Conservation (phyloP, 2,888 invertebrate genomes). For the Carpatolechia fugitivella region DNA sequence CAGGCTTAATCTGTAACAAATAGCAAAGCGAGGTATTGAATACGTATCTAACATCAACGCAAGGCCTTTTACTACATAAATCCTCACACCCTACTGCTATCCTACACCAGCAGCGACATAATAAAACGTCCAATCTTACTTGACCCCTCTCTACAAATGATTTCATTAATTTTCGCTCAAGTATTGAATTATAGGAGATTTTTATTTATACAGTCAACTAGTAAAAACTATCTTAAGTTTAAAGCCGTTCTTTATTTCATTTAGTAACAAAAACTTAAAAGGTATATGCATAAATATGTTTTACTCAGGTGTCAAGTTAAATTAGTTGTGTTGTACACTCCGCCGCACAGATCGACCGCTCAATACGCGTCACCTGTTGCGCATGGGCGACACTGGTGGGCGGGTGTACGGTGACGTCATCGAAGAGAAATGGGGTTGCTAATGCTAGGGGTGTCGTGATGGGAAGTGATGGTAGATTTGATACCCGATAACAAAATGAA, state of each 20-base stretch:
- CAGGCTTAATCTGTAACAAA: too few relatives aligned
- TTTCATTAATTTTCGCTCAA: background rate
- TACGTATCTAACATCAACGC: background rate
- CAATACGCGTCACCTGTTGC: conserved; percentile 6
- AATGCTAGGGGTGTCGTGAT: background rate
- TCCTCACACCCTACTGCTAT: background rate
- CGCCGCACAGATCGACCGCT: background rate
- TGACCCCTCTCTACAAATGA: background rate
- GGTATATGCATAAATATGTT: too few relatives aligned
- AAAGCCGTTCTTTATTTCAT: too few relatives aligned
- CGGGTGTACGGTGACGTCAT: conserved; percentile 6
- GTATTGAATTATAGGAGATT: background rate
- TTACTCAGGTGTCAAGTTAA: background rate
- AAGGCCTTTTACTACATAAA: background rate
- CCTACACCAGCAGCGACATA: background rate
- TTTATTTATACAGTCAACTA: background rate
- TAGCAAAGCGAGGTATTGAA: background rate
- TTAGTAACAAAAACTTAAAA: too few relatives aligned
- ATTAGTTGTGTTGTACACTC: background rate
- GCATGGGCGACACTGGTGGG: background rate
- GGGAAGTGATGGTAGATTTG: background rate
- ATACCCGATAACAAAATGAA: too few relatives aligned
- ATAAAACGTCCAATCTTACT: background rate
- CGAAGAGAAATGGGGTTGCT: background rate
- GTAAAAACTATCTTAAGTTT: background rate